Evolutionary conservation across 2,888 invertebrate species (phyloP), one percentile per base, ranked within the genome.

Genomic region (Geophilus truncorum): DNA sequence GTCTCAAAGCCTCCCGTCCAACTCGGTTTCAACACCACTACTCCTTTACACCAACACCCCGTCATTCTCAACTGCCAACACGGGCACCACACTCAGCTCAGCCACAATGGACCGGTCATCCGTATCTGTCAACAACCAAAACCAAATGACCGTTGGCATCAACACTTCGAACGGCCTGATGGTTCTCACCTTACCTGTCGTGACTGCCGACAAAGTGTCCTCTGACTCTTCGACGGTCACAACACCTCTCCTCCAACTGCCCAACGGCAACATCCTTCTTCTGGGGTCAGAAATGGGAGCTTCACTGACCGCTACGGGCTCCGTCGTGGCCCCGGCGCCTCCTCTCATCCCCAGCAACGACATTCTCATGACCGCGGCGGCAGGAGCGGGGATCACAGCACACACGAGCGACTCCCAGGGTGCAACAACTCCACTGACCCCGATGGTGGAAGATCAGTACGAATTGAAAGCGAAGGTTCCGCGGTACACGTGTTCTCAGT

Each of bases 61-160:
- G 1, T 18, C 78, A 78, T 40, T 78, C 34, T 10, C 78, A 34
- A 78, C 36, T 4, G 4, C 77, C 9, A 77, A 18, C 32, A n/a
- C 30, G 7, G 30, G n/a, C n/a, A 15, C 28, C 1, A 32, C 77
- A 5, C 32, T 32, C 10, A 23, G 21, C 36, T 78, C 40, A 10
- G 10, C 40, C 34, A 40, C 78, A 1, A 1, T 40, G 1, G 12
- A 30, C 62, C 6, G 23, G 7, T 25, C 79, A 4, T n/a, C 79
- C 6, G 36, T 78, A 6, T 15, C 79, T 5, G 32, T 79, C 12
- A 21, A 21, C 32, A 32, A 32, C 32, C 25, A 23, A n/a, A 79
- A 79, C 30, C 79, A 79, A 51, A 79, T 79, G 79, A 62, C 79
- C 10, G 23, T 79, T 1, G 79, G 79, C 25, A 79, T 79, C 18